Conservation (phyloP, 2,797 vertebrate species). For the Sylvia borin region DNA sequence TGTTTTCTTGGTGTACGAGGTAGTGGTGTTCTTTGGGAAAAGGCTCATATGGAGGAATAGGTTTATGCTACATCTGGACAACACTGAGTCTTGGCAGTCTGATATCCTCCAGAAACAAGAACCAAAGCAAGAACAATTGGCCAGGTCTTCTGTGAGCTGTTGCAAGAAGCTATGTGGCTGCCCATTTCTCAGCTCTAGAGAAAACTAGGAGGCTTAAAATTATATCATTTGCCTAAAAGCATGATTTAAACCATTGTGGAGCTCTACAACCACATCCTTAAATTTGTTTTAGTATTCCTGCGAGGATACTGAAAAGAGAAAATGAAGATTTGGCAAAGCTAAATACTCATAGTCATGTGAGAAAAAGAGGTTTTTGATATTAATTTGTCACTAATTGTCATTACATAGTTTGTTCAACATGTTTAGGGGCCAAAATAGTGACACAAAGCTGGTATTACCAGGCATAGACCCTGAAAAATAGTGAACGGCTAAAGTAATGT, state of each 20-base stretch:
- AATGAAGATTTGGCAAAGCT: not conserved
- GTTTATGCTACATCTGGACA: not conserved
- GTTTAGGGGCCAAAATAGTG: not conserved
- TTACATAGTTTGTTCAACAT: not conserved
- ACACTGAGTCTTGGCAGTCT: not conserved
- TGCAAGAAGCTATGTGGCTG: not conserved
- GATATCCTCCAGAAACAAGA: not conserved
- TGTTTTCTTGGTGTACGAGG: not conserved
- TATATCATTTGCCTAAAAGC: not conserved
- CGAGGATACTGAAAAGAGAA: not conserved
- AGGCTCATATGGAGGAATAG: not conserved
- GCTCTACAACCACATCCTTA: not conserved
- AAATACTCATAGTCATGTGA: not conserved
- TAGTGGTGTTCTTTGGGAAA: not conserved
- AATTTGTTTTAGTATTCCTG: not conserved
- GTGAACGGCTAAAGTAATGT: not conserved
- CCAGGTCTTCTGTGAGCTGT: not conserved
- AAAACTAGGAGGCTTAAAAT: not conserved
- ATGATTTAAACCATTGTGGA: not conserved
- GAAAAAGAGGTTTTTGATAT: not conserved
- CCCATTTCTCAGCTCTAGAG: not conserved
- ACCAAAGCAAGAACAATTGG: not conserved
- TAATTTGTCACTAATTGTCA: not conserved
- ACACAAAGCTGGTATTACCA: not conserved
- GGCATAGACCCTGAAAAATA: not conserved